These are phyloP conservation scores for Mesochorus sp. DNA, from an alignment of 2,888 invertebrate genomes.

Conservation along the genomic window DNA sequence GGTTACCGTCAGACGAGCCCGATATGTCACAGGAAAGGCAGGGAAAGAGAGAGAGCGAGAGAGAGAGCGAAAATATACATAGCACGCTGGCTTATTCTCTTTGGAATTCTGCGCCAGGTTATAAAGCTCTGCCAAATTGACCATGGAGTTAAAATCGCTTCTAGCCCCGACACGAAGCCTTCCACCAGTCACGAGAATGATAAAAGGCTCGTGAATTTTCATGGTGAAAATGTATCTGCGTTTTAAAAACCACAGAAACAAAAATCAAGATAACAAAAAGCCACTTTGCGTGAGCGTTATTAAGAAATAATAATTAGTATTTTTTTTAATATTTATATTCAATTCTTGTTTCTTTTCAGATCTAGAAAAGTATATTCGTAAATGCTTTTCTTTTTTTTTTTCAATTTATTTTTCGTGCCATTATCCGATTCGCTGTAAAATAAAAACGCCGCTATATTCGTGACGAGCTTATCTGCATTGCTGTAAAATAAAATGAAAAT, in stretches of 20 bases:
- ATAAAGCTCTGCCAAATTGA: constrained; percentile 66
- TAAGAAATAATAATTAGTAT: no score
- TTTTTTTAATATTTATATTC: no score
- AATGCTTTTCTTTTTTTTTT: no score
- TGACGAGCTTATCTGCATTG: no score
- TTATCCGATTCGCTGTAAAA: not conserved
- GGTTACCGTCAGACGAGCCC: constrained; percentile 55
- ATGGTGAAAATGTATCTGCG: not conserved
- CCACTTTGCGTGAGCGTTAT: no score
- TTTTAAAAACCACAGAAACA: not conserved
- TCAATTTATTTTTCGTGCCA: no score
- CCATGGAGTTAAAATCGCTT: constrained; percentile 7
- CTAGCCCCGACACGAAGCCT: no score
- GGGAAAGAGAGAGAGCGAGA: constrained; percentile 2
- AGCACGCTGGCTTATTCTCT: constrained; percentile 52
- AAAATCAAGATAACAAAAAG: no score
- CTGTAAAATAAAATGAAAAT: no score
- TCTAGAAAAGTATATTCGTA: no score
- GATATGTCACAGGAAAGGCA: constrained; percentile 42
- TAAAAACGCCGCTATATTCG: no score
- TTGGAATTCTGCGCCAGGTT: constrained; percentile 58
- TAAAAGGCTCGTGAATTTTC: not conserved
- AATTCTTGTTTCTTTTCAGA: no score
- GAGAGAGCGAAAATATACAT: not conserved
- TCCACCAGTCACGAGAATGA: not conserved